Evolutionary conservation across 1,140 invertebrate genomes (phyloP), one percentile per base, ranked within the genome.

Genomic region (Potamilus streckersoni): DNA sequence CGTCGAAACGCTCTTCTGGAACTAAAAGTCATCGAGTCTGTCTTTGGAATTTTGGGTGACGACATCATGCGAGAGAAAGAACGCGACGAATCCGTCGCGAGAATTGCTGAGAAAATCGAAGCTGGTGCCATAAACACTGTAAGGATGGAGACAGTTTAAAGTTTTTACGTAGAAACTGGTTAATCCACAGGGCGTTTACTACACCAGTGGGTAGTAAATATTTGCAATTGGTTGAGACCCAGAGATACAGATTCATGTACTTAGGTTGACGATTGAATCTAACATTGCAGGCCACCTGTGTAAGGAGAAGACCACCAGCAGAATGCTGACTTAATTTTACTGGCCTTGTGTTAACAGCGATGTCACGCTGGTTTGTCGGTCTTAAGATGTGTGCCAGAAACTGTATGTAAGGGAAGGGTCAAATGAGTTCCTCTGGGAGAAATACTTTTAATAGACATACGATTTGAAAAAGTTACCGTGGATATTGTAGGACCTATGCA

Each of bases 371-470:
- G 71, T 59, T 60, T 69, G 66, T 57, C 31, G 20, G 23, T 76
- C 69, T 17, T 76, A 70, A 72, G 69, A 67, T 20, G 57, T 57
- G 17, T 76, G 78, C 66, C 78, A 79, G 68, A 71, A 55, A 79
- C 74, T 2, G 17, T 61, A 3, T 23, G 0, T 13, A 79, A 71
- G 63, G 73, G 69, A 11, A 65, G 31, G 17, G 61, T 71, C 3
- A 27, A 49, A 16, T 23, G 49, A 23, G 74, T 69, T 13, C 65
- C 79, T 5, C 16, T 78, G 15, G 63, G 62, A 6, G 17, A 62
- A 0, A 71, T 71, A 27, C 66, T 60, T 1, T 15, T 73, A 15
- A 65, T 78, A 2, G 70, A 78, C n/a, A 59, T 17, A 15, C 74
- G 71, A 1, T 80, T 80, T 56, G 27, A 77, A 60, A 73, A 70